Conservation (phyloP, 1,140 invertebrate species). For the Temnothorax nylanderi region DNA sequence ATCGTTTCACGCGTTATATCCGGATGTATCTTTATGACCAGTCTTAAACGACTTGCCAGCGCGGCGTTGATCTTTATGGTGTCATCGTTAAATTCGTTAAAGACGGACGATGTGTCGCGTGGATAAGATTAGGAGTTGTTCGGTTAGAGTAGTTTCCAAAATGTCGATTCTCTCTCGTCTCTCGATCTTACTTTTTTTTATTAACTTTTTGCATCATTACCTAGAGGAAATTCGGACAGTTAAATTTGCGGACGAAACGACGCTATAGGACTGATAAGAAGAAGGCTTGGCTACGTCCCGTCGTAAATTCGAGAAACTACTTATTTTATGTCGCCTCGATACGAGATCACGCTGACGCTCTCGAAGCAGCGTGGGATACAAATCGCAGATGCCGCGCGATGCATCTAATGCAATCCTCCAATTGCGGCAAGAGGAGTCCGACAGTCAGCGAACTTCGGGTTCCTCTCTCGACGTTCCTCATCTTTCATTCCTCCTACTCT, state of each 20-base stretch:
- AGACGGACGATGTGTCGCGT: conserved; percentile 65
- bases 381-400: conserved; percentile 8
- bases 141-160: conserved; percentile 9
- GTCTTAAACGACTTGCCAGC: conserved; percentile 53
- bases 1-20: conserved; percentile 63
- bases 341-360: conserved; percentile 45
- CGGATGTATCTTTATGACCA: conserved; percentile 68
- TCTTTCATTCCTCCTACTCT: conserved; percentile 56
- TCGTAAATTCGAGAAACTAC: conserved; percentile 71
- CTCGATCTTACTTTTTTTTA: background rate
- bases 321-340: conserved; percentile 50
- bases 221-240: conserved; percentile 9
- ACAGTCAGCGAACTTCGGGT: conserved; percentile 28
- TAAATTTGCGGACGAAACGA: background rate
- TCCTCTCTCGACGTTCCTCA: conserved; percentile 53
- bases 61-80: conserved; percentile 62
- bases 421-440: conserved; percentile 42
- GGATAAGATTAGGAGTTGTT: conserved; percentile 64
- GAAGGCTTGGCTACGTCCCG: conserved; percentile 40
- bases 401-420: conserved; percentile 12
- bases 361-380: conserved; percentile 4
- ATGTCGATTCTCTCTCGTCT: conserved; percentile 29
- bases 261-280: conserved; percentile 11
- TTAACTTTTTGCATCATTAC: background rate
- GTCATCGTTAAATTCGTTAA: conserved; percentile 70